Base-by-base conservation (phyloP, 2,888 invertebrate species). In the Harpalus rubripes region DNA sequence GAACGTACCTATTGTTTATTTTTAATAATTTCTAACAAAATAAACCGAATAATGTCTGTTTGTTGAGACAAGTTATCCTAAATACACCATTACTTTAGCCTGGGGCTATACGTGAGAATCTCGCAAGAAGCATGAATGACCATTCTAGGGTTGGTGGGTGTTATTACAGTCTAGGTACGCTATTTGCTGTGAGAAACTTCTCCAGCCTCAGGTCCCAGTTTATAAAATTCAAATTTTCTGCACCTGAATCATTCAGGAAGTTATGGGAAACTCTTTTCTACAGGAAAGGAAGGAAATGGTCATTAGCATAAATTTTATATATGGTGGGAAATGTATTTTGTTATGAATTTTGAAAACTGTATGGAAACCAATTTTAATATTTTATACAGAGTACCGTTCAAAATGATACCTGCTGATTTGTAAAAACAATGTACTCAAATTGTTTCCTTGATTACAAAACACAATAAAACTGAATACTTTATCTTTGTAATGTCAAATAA, bases 151-250 rank as follows among this genome's bases (percentile, higher is more conserved):
- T 7, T 32, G 58, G 58, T 80, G 61, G 80, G 80, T 80, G 61
- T 80, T 61, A 78, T 78, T 78, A 32, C 78, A 58, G 58, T 16
- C 26, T 78, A 74, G 72, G 72, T 74, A 74, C 72, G 15, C 78
- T 58, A 78, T 78, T 78, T 61, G 61, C 61, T 61, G 80, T 80
- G 80, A 80, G 80, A 80, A 80, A 61, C 22, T 80, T 61, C n/a
- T 32, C 15, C 7, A 39, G 61, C 32, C 4, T n/a, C 7, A 80
- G 18, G 41, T 85, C 85, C 15, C 85, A 85, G 85, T 85, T 84
- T 85, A 80, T 85, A 85, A 85, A 85, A 85, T 85, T 79, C 56
- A 72, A 85, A 85, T 85, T 85, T 85, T 85, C 22, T 52, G 44
- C 83, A 80, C 68, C 72, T 72, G 44, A 79, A 44, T 15, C 26